phyloP scores from a whole-genome alignment of 64 coral and sea anemone genomes.

The Trachythela sp. region DNA sequence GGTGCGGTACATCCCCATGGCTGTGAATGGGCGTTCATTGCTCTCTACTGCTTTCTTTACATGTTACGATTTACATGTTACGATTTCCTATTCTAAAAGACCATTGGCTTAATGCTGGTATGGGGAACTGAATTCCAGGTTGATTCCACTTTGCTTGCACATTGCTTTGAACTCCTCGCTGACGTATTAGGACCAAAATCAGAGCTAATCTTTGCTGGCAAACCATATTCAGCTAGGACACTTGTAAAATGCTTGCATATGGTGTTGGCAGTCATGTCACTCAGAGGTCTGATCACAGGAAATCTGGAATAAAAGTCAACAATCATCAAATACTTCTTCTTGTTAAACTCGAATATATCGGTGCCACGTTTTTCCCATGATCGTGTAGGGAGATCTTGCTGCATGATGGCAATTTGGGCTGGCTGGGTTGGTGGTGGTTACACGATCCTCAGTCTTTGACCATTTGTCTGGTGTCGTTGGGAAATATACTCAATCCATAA shows the following conservation, averaged over 20 bases:
- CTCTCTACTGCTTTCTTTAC: constrained; percentile 54
- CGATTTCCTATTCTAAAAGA: constrained; percentile 38
- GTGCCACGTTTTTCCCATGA: neutral
- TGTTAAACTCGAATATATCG: constrained; percentile 29
- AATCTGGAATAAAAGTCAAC: constrained; percentile 47
- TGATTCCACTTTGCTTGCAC: constrained; percentile 47
- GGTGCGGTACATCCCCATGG: constrained; percentile 59
- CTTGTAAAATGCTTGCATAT: constrained; percentile 38
- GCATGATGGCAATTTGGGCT: constrained; percentile 21
- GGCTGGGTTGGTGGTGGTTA: neutral
- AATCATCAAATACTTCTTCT: constrained; percentile 18
- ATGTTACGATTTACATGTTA: constrained; percentile 30
- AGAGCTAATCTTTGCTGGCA: constrained; percentile 27
- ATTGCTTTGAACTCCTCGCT: constrained; percentile 46
- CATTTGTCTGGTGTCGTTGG: constrained; percentile 15
- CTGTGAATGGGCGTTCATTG: constrained; percentile 44
- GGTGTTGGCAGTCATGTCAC: constrained; percentile 36
- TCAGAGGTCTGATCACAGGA: constrained; percentile 8
- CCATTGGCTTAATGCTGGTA: constrained; percentile 61
- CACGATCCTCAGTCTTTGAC: neutral
- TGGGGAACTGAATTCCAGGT: constrained; percentile 55
- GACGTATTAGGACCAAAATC: constrained; percentile 55
- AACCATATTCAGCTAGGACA: constrained; percentile 43
- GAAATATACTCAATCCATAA: too few relatives aligned
- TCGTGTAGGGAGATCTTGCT: constrained; percentile 1